Conservation (phyloP, 2,797 vertebrate species). For the Onychomys leucogaster region DNA sequence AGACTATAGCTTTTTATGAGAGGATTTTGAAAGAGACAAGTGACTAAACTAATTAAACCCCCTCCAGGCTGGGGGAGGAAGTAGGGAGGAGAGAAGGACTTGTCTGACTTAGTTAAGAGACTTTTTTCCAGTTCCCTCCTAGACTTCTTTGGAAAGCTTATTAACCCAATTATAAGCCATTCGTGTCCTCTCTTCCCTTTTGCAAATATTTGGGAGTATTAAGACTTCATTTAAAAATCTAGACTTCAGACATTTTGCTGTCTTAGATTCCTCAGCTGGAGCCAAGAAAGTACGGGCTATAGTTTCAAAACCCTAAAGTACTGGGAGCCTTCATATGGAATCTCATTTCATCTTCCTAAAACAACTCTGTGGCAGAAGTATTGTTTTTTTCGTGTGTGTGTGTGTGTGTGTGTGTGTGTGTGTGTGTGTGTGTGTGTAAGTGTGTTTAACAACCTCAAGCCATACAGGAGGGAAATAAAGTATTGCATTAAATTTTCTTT, state of each 20-base stretch:
- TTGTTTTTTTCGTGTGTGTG: not conserved
- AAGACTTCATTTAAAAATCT: conserved; percentile 49
- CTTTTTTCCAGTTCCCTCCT: conserved; percentile 38
- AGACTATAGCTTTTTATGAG: conserved; percentile 56
- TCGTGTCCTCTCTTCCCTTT: conserved; percentile 53
- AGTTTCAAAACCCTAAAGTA: conserved; percentile 12
- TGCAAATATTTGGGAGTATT: conserved; percentile 60
- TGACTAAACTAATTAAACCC: conserved; percentile 72
- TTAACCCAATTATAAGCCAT: conserved; percentile 69
- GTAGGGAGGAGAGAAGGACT: not conserved
- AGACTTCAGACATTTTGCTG: conserved; percentile 48
- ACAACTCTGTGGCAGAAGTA: not conserved
- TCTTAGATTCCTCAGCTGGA: conserved; percentile 26
- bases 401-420: conserved; percentile 15
- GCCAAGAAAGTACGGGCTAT: conserved; percentile 25
- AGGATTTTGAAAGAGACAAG: conserved; percentile 61
- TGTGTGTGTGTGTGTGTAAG: not conserved
- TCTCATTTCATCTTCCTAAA: conserved; percentile 73
- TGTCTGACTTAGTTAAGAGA: conserved; percentile 66
- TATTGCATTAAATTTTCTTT: not conserved
- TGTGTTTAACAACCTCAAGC: conserved; percentile 14
- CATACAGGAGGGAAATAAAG: conserved; percentile 54
- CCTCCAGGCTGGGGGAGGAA: not conserved
- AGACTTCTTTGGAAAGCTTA: conserved; percentile 68
- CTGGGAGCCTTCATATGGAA: not conserved